These are phyloP conservation scores for Mandrillus leucophaeus DNA, from an alignment of 2,113 vertebrate species.

Conservation along the genomic window DNA sequence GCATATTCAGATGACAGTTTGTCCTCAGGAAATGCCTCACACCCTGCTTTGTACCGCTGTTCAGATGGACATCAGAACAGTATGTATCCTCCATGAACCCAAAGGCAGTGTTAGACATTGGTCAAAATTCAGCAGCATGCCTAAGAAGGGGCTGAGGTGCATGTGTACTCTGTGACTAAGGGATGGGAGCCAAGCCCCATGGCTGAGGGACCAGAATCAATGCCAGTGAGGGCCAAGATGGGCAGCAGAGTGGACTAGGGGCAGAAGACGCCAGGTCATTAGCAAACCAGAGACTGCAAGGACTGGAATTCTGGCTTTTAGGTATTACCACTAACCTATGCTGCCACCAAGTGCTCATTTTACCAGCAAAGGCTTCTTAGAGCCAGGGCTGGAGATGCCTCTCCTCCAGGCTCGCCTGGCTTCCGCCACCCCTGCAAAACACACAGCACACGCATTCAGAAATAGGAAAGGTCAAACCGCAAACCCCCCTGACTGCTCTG, in stretches of 20 bases:
- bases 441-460: neutral
- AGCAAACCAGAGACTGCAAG: rapidly evolving
- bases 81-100: neutral
- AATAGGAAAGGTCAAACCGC: conserved; percentile 74
- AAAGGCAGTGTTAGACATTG: neutral
- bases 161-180: rapidly evolving
- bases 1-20: neutral
- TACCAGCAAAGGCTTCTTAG: rapidly evolving
- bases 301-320: no score
- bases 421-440: neutral
- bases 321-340: rapidly evolving
- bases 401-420: neutral
- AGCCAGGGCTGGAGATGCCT: neutral
- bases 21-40: neutral
- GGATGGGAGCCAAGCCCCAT: rapidly evolving
- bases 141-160: neutral
- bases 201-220: neutral
- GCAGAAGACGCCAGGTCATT: neutral
- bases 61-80: neutral
- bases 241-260: neutral
- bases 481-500: neutral
- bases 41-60: neutral
- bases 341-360: neutral
- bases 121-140: neutral
- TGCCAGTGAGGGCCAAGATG: neutral